Percentiles rank a stretch among this genome's conserved stretches.
These are phyloP conservation scores for Drosophila yooni DNA, from an alignment of 2,888 invertebrate species.

Conservation along the genomic window DNA sequence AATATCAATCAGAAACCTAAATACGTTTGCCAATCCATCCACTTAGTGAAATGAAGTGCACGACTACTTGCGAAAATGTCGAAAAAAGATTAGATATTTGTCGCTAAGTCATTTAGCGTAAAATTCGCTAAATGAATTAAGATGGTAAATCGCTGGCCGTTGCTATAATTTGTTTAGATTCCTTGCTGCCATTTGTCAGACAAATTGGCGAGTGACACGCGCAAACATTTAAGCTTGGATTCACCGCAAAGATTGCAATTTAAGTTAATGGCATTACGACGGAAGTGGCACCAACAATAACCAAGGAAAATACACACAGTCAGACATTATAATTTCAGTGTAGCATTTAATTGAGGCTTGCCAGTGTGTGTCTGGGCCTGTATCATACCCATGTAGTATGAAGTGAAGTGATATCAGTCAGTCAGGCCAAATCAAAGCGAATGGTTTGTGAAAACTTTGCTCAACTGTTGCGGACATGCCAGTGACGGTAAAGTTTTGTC, in stretches of 20 bases:
- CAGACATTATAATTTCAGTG: slow-evolving; percentile 60
- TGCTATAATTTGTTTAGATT: slow-evolving; percentile 59
- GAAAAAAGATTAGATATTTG: slow-evolving; percentile 13
- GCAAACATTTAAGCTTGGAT: slow-evolving; percentile 50
- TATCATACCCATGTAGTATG: not conserved
- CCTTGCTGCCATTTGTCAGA: slow-evolving; percentile 31
- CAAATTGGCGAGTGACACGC: slow-evolving; percentile 72
- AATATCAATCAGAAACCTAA: slow-evolving; percentile 15
- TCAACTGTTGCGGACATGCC: slow-evolving; percentile 77
- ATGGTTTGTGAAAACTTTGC: slow-evolving; percentile 63
- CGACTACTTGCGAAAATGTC: slow-evolving; percentile 16
- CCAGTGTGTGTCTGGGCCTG: slow-evolving; percentile 6
- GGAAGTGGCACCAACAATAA: slow-evolving; percentile 63
- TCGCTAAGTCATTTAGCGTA: slow-evolving; percentile 14
- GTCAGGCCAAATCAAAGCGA: slow-evolving; percentile 26
- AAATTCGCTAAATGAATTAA: slow-evolving; percentile 70
- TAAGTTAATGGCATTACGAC: slow-evolving; percentile 65
- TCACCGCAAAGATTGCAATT: slow-evolving; percentile 65
- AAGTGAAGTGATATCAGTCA: too few relatives aligned
- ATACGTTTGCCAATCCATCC: slow-evolving; percentile 10
- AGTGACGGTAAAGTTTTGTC: slow-evolving; percentile 58
- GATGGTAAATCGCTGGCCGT: slow-evolving; percentile 57
- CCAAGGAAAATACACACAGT: slow-evolving; percentile 28
- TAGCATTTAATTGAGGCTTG: slow-evolving; percentile 69
- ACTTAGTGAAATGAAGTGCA: slow-evolving; percentile 41